Evolutionary conservation across 2,113 vertebrate species (phyloP), one percentile per base, ranked within the genome.

Genomic region (Mohoua ochrocephala): DNA sequence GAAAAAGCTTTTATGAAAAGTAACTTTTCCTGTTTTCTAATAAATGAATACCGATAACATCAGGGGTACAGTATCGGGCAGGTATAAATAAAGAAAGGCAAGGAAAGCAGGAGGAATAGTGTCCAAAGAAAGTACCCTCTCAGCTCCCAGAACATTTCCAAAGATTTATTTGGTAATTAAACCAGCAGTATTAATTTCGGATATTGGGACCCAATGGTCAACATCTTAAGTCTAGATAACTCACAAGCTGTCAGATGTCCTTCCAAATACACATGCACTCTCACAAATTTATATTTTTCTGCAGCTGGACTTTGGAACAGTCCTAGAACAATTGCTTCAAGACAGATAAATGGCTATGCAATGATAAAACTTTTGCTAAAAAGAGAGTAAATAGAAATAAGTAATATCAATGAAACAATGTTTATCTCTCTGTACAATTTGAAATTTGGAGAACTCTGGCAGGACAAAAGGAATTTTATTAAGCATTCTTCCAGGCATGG

Each of bases 81-180:
- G 41, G 11, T 71, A 70, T 69, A 96, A 93, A 94, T 84, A 67
- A 86, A 74, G 35, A 76, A 93, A 90, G 39, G 7, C 17, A 57
- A 67, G 68, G 35, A 84, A 95, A 77, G 26, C 23, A 61, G 45
- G 30, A 77, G 16, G 16, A 91, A 71, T 42, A n/a, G 5, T 67
- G 28, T 83, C 49, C 44, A 45, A 47, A 80, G 50, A 79, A 95
- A 81, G 33, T 74, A 85, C 5, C 56, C 61, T 23, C 15, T 84
- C 64, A 83, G 24, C 15, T 89, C 53, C 41, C 11, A 63, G 44
- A 78, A 81, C 37, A 47, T 83, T 95, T 91, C 11, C n/a, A 28
- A 88, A 63, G 21, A 93, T 83, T 50, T 92, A 85, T 91, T 91
- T 94, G 33, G n/a, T 70, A 90, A 81, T 88, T 42, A 87, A 95